These are phyloP conservation scores for Mastomys natalensis DNA, from an alignment of 2,113 vertebrate species.

Conservation along the genomic window DNA sequence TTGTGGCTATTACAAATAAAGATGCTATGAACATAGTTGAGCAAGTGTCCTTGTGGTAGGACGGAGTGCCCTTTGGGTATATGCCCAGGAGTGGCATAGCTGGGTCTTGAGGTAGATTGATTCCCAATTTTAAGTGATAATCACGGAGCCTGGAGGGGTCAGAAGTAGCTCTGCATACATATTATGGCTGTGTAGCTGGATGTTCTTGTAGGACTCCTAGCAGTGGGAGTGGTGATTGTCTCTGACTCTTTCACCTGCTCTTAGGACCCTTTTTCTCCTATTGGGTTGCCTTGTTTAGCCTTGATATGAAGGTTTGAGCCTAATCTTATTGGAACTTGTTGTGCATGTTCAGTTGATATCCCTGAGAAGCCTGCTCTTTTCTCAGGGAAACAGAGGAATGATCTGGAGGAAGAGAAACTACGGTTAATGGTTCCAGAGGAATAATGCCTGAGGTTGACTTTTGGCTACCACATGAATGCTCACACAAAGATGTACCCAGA, in stretches of 20 bases:
- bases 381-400: neutral
- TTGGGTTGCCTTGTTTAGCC: neutral
- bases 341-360: neutral
- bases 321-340: neutral
- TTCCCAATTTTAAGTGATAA: neutral
- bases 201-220: neutral
- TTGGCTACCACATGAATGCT: neutral
- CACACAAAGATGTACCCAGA: neutral
- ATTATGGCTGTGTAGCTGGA: neutral
- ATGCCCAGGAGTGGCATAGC: neutral
- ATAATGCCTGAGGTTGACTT: neutral
- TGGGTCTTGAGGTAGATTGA: neutral
- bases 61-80: neutral
- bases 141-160: neutral
- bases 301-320: neutral
- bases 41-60: neutral
- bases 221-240: neutral
- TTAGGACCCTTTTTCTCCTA: neutral
- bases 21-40: neutral
- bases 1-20: neutral
- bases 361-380: neutral
- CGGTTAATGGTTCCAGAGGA: neutral
- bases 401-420: neutral
- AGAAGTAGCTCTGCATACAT: neutral
- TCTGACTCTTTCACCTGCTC: neutral